These are phyloP conservation scores for Clytia hemisphaerica DNA, from an alignment of 30 jellyfish, hydroid and myxozoan species.

Conservation along the genomic window DNA sequence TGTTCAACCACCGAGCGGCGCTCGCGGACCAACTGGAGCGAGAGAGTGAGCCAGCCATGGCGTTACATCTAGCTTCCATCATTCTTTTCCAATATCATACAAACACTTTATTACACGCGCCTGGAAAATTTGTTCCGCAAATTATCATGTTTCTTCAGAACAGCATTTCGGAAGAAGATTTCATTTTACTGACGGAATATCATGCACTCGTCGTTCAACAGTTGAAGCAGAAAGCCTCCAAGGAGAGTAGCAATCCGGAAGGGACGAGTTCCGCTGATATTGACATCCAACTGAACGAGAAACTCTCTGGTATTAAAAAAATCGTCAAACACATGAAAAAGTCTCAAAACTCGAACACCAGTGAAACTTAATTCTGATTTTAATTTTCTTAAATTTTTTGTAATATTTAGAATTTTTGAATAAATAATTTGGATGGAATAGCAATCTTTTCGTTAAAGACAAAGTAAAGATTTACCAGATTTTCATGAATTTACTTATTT, in stretches of 20 bases:
- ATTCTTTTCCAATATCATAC: constrained; percentile 46
- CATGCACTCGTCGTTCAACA: constrained; percentile 65
- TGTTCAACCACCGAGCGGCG: constrained; percentile 80
- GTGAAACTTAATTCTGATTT: not conserved
- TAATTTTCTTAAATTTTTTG: no score
- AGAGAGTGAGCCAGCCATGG: constrained; percentile 91
- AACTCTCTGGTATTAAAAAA: constrained; percentile 38
- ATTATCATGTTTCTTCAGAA: constrained; percentile 40
- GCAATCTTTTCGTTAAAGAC: no score
- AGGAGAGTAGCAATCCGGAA: not conserved
- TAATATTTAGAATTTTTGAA: no score
- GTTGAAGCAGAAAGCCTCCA: constrained; percentile 27
- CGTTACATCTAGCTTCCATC: constrained; percentile 56
- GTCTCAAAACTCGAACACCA: no score
- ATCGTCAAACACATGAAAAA: constrained; percentile 36
- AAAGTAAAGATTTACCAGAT: no score
- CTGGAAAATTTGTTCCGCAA: constrained; percentile 85
- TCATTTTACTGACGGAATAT: constrained; percentile 44
- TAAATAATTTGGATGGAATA: no score
- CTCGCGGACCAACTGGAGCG: constrained; percentile 54
- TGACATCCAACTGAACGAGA: constrained; percentile 44
- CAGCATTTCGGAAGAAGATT: constrained; percentile 36
- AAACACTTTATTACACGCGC: constrained; percentile 57
- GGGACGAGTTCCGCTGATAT: constrained; percentile 16
- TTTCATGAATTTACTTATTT: no score